phyloP scores from a whole-genome alignment of 2,113 vertebrate species.

The Gadus macrocephalus region DNA sequence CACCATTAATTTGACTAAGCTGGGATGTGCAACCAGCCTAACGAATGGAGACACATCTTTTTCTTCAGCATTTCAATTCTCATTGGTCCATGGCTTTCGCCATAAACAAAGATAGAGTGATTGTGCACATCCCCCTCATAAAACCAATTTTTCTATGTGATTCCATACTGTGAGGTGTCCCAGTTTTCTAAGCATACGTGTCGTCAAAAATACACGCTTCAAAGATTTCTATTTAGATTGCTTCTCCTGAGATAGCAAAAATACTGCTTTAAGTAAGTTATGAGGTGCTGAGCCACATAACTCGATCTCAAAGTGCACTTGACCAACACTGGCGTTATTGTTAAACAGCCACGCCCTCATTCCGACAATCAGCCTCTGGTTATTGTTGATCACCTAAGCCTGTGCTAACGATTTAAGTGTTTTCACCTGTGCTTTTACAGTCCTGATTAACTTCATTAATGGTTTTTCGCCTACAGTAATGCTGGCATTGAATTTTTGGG shows the following conservation, averaged over 20 bases:
- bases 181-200: background rate
- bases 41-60: background rate
- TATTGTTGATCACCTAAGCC: no score
- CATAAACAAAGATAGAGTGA: background rate
- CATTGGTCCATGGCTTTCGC: background rate
- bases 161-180: background rate
- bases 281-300: background rate
- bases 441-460: no score
- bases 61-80: background rate
- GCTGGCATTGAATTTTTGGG: no score
- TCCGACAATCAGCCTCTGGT: no score
- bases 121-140: background rate
- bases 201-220: background rate
- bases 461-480: no score
- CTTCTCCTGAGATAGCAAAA: background rate
- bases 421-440: no score
- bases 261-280: background rate
- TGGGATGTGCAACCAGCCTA: no score
- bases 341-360: background rate
- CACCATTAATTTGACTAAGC: no score
- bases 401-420: no score
- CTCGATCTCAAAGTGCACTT: background rate
- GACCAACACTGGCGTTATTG: background rate
- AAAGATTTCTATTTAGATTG: background rate
- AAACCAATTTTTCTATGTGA: conserved; percentile 1